Evolutionary conservation across 2,888 invertebrate genomes (phyloP).

Genomic region (Lydus trimaculatus): DNA sequence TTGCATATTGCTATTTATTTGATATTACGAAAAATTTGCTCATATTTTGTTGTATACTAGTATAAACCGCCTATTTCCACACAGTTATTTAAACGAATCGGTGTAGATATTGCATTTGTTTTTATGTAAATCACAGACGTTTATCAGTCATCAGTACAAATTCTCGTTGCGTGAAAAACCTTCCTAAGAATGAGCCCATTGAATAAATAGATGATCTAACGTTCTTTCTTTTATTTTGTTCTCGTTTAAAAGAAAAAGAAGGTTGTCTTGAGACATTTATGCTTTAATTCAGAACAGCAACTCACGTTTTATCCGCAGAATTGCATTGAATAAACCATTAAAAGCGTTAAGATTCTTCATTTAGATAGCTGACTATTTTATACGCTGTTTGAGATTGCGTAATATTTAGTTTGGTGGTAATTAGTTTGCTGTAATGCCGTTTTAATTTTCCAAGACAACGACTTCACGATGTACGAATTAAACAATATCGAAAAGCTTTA

Average conservation of each 20-base stretch:
- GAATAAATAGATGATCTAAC: not conserved
- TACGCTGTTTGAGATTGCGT: constrained; percentile 29
- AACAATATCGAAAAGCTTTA: constrained; percentile 10
- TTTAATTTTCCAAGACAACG: constrained; percentile 28
- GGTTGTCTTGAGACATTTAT: not conserved
- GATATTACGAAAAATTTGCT: not conserved
- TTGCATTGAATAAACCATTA: constrained; percentile 25
- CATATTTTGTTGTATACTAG: not conserved
- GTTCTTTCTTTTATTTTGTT: not conserved
- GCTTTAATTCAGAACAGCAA: not conserved
- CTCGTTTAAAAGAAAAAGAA: not conserved
- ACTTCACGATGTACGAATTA: constrained; percentile 7
- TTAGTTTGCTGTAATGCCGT: constrained; percentile 29
- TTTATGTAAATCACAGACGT: not conserved
- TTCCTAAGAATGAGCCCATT: not conserved
- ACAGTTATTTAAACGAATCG: no score
- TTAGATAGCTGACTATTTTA: constrained; percentile 30
- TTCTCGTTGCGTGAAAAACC: not conserved
- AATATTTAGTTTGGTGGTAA: constrained; percentile 32
- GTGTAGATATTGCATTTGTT: not conserved
- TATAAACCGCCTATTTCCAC: not conserved
- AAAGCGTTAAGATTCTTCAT: constrained; percentile 32
- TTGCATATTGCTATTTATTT: constrained; percentile 18
- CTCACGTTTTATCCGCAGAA: constrained; percentile 7
- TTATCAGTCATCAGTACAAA: not conserved